phyloP scores from a whole-genome alignment of 2,797 vertebrate genomes.

The Rhinoraja longicauda region DNA sequence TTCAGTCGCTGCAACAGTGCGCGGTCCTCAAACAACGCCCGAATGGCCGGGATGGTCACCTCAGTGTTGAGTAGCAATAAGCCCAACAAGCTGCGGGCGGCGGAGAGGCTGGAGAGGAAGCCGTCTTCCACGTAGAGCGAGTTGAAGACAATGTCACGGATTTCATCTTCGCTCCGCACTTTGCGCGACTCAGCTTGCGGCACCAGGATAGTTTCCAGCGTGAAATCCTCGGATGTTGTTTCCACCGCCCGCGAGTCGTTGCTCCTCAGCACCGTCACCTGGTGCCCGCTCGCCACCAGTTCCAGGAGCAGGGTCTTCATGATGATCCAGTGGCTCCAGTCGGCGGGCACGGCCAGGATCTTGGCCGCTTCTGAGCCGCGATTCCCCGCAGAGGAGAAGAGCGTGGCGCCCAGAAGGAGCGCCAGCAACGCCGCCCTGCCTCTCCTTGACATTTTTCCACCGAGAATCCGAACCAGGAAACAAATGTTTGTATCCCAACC shows the following conservation, averaged over 20 bases:
- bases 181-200: not conserved
- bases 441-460: too few species aligned
- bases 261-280: constrained; percentile 45
- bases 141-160: constrained; percentile 38
- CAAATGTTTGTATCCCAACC: too few species aligned
- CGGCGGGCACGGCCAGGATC: constrained; percentile 46
- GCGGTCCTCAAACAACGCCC: constrained; percentile 45
- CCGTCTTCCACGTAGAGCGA: constrained; percentile 42
- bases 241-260: constrained; percentile 48
- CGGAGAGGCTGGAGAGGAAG: constrained; percentile 34
- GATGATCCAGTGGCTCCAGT: constrained; percentile 53
- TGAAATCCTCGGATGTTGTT: constrained; percentile 45
- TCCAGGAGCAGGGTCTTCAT: constrained; percentile 50
- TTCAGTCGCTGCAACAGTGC: constrained; percentile 42
- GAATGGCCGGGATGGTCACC: constrained; percentile 21
- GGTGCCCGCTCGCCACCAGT: constrained; percentile 45
- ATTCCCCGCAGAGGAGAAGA: too few species aligned
- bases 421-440: too few species aligned
- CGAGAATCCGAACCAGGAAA: too few species aligned
- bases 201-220: constrained; percentile 40
- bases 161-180: constrained; percentile 39
- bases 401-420: too few species aligned
- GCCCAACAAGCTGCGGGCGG: constrained; percentile 42
- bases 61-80: constrained; percentile 22
- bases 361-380: too few species aligned